Base-by-base conservation (phyloP, 2,113 vertebrate species). In the Caranx ignobilis region DNA sequence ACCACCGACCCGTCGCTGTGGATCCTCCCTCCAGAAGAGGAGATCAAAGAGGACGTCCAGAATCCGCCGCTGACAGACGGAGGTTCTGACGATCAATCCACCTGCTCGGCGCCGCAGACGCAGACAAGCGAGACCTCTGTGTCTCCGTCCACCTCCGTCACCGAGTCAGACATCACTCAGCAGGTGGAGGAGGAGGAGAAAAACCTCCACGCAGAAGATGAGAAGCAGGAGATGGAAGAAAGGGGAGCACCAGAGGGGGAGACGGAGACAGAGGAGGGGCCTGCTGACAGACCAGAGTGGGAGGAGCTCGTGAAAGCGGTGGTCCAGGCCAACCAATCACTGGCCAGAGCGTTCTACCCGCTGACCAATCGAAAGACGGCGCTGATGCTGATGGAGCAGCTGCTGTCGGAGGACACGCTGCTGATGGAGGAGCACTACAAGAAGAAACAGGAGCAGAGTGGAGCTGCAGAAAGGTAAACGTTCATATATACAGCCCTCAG, bases 361-460 rank as follows among this genome's bases (percentile, higher is more conserved):
- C 82, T 94, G 39, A 79, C 95, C 71, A 92, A 91, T 41, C 95
- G 96, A 60, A 96, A 96, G 91, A 96, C 96, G 1, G 94, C 95
- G 4, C 79, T 96, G 59, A 96, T 96, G 87, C 93, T 99, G 81
- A 95, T 99, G 95, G 97, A 98, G 86, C 96, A 96, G 74, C 93
- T 99, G 68, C 95, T 99, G 76, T 96, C 96, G 1, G 93, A 96
- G 77, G 94, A 95, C 75, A 64, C 94, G n/a, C 93, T 95, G 75
- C 69, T 94, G 52, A 93, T 96, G 95, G 94, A 93, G 73, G 95
- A 94, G 87, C 94, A 95, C 88, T 96, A 94, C 75, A 95, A 93
- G 87, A 94, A 93, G 82, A 96, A 95, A 74, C 92, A 91, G 81
- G 81, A 90, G 80, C 89, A 91, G 91, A 82, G 67, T 72, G 83